Evolutionary conservation across 2,113 vertebrate genomes (phyloP), one percentile per base, ranked within the genome.

Genomic region (Leuciscus idus): DNA sequence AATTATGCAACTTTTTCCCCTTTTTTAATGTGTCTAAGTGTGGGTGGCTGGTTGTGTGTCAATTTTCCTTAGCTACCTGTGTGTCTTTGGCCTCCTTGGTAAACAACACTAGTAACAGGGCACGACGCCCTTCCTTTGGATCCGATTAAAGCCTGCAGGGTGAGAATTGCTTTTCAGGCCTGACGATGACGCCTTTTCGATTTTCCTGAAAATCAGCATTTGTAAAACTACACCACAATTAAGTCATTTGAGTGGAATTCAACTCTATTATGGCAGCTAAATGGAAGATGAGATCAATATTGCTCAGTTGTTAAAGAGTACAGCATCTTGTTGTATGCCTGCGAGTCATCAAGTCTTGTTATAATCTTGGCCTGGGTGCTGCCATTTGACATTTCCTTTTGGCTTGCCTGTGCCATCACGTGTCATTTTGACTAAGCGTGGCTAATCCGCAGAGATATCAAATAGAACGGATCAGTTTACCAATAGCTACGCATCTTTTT

Each of bases 221-320:
- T 89, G 89, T 87, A 92, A 93, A 92, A 90, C 87, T 76, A 91
- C 87, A 90, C 92, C 82, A 64, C 90, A 92, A 93, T 93, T 94
- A 93, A 93, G 92, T 93, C 82, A 93, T 93, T 93, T 91, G 89
- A 87, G 89, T 90, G 92, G 91, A 92, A 92, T 93, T 87, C 87
- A 87, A 87, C 85, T 91, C 55, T 55, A 43, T 75, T 4, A 55
- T 64, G 23, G 83, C 79, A 28, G 80, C 86, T 89, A 88, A 90
- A 90, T 48, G 9, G 43, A 73, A 90, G 86, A 90, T 57, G 88
- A 87, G 90, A 88, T 66, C 66, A 26, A 17, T 73, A 76, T 83
- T 39, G 88, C 89, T 19, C 78, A 68, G 19, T 89, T 78, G 36
- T 57, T 64, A 81, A 79, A 36, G 77, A 74, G 46, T 52, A 80